phyloP scores from a whole-genome alignment of 2,888 invertebrate species.

The Ernsta delagoae region DNA sequence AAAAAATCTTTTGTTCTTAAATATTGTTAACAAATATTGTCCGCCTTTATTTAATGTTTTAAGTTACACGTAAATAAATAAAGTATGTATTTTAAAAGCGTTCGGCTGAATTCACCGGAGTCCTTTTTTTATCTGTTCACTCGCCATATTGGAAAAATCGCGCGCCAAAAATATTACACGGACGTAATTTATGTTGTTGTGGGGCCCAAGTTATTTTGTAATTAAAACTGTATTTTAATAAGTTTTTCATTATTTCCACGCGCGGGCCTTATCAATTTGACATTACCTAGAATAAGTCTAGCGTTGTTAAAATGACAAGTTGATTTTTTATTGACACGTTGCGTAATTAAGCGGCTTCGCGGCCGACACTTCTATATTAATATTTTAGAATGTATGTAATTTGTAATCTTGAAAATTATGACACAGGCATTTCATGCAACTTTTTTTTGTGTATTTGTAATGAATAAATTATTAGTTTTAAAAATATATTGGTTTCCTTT shows the following conservation, averaged over 20 bases:
- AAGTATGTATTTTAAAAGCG: conserved; percentile 7
- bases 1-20: conserved; percentile 40
- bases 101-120: conserved; percentile 12
- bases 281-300: conserved; percentile 81
- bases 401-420: conserved; percentile 53
- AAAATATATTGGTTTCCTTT: conserved; percentile 46
- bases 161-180: conserved; percentile 20
- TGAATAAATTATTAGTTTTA: conserved; percentile 67
- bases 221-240: conserved; percentile 38
- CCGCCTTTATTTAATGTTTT: conserved; percentile 34
- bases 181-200: conserved; percentile 21
- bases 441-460: conserved; percentile 57
- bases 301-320: conserved; percentile 81
- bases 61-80: conserved; percentile 12
- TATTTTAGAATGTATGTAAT: conserved; percentile 44
- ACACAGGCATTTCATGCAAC: conserved; percentile 57
- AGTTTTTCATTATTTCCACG: conserved; percentile 41
- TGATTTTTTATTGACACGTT: conserved; percentile 43
- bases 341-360: conserved; percentile 19
- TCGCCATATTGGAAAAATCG: conserved; percentile 36
- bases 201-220: conserved; percentile 43
- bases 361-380: conserved; percentile 36
- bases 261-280: conserved; percentile 69
- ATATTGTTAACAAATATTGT: conserved; percentile 40
- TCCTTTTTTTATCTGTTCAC: conserved; percentile 5